Base-by-base conservation (phyloP, 2,797 vertebrate genomes). In the Naso thynnoides region DNA sequence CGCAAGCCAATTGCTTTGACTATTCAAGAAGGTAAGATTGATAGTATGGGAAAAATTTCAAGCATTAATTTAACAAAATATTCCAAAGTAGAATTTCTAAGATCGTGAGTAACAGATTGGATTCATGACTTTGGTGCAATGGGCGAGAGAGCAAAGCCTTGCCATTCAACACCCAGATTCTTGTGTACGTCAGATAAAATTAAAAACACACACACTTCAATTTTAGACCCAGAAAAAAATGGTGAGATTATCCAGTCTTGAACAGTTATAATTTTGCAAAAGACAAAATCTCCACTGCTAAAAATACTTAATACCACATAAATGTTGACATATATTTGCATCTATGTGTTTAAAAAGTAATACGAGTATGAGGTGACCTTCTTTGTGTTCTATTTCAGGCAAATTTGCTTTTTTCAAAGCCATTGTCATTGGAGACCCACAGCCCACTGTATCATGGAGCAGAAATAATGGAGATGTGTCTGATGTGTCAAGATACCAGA, bases 351-450 rank as follows among this genome's bases (percentile, higher is more conserved):
- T 5, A 48, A 48, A 19, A 27, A 33, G 15, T 4, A 3, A 31
- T 23, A 31, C 23, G 0, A 44, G 36, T 19, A 39, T 23, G 2
- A 58, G 2, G 0, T 78, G 27, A 74, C 44, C 9, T 42, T 27
- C 1, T 54, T 5, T 23, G 8, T 26, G 8, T 60, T 7, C 53
- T 29, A 23, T 60, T 13, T 19, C 91, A 97, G 96, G 96, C 18
- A 97, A 96, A 92, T 94, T 93, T 78, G 95, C 96, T 55, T 79
- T 95, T 85, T 96, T 97, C 72, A 95, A 94, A 85, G 96, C 93
- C 27, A 93, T 95, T 76, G 94, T 97, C 54, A 93, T 63, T 13
- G 96, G 96, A 61, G 91, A 96, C 1, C 95, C 96, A 16, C 18
- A 31, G 31, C 95, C 96, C 0, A 69, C 91, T 0, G 93, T 97